phyloP scores from a whole-genome alignment of 2,113 vertebrate genomes.

The Muntiacus reevesi region DNA sequence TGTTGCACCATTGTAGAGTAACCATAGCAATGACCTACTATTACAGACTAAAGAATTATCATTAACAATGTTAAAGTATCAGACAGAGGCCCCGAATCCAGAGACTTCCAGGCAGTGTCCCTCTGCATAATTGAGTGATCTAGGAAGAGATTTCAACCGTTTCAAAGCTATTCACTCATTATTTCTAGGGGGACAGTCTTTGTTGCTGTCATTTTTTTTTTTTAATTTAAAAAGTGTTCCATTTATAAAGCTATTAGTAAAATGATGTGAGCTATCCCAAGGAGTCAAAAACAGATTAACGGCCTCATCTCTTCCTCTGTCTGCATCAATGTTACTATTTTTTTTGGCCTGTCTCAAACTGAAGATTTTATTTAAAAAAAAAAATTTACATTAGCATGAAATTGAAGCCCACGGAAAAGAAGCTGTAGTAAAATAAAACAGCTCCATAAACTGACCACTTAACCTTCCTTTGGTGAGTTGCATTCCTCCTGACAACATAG shows the following conservation, averaged over 20 bases:
- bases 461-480: not conserved
- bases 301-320: not conserved
- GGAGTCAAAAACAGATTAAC: not conserved
- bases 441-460: not conserved
- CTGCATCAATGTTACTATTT: not conserved
- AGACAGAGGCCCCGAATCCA: conserved; percentile 78
- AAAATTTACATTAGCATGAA: not conserved
- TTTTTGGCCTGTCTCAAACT: not conserved
- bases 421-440: not conserved
- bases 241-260: conserved; percentile 1
- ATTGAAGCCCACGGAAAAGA: not conserved
- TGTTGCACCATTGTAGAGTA: conserved; percentile 89
- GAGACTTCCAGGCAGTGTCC: conserved; percentile 76
- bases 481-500: not conserved
- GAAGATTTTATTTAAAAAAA: not conserved
- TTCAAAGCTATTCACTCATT: conserved; percentile 39
- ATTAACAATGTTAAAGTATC: conserved; percentile 88
- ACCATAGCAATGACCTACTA: conserved; percentile 93
- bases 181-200: not conserved
- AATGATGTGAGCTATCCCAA: not conserved
- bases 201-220: conserved; percentile 12
- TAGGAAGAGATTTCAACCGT: conserved; percentile 63
- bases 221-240: not conserved
- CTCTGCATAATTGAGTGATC: conserved; percentile 73
- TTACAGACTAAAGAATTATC: conserved; percentile 89